Evolutionary conservation across 2,888 invertebrate species (phyloP), one percentile per base, ranked within the genome.

Genomic region (Achlya flavicornis): DNA sequence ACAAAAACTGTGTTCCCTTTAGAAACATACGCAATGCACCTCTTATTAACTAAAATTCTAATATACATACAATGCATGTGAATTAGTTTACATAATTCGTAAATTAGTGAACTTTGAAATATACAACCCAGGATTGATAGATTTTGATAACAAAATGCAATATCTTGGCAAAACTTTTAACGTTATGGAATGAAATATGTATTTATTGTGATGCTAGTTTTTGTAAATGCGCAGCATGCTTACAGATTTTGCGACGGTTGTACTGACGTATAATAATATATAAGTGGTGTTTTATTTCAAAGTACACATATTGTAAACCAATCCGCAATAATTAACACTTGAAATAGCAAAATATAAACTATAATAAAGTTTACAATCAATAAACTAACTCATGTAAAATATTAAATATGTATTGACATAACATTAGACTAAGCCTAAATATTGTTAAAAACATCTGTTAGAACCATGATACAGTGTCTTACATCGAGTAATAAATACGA

Each of bases 31-130:
- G 80, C 83, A 87, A 89, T 86, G 87, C 89, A 91, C 90, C 90
- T 72, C 91, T 89, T 92, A 91, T 33, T 65, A 78, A 69, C 88
- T 89, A 89, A 79, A 81, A 77, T 76, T 81, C 90, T 87, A 88
- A 92, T 91, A 91, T 91, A 92, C 91, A 92, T 86, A 91, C 79
- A 89, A 85, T 79, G 72, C 75, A 81, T 81, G 73, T 77, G 76
- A 79, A 84, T 82, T 77, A 73, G 71, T 83, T 84, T 82, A 81
- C 79, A 84, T 76, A 68, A 67, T 59, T 38, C 58, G 53, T 69
- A 69, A 66, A 64, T 70, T 73, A 76, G 41, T 78, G 75, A 70
- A 72, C 67, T 73, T 71, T 67, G 64, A 68, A 72, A 69, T 67
- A 66, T 62, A 63, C 63, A 64, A 16, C 16, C 19, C 14, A 19